Conservation (phyloP, 2,888 invertebrate species). For the Chrysomela aeneicollis region DNA sequence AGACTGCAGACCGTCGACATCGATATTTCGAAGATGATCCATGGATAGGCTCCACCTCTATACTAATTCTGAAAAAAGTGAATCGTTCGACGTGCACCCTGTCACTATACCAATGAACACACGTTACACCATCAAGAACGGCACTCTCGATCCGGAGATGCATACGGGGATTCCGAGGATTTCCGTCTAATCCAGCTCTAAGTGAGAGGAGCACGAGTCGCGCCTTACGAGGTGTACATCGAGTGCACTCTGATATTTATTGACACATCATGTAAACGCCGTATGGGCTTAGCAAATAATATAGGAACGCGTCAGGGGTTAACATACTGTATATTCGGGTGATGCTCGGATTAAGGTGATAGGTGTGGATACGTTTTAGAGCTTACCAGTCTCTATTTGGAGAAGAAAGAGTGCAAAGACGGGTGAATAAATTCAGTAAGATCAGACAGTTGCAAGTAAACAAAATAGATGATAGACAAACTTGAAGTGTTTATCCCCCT, state of each 20-base stretch:
- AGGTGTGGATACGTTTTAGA: neutral
- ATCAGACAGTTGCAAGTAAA: no score
- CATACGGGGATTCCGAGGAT: constrained; percentile 41
- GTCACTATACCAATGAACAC: constrained; percentile 35
- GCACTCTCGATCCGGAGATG: constrained; percentile 41
- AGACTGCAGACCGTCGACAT: no score
- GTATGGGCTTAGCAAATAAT: constrained; percentile 49
- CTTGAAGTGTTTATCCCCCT: no score
- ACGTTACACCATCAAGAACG: constrained; percentile 35
- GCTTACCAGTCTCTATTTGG: no score
- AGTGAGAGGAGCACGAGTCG: constrained; percentile 49
- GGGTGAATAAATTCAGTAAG: no score
- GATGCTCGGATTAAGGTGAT: neutral
- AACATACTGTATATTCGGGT: constrained; percentile 26
- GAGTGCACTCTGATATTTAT: constrained; percentile 50
- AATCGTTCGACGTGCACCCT: neutral
- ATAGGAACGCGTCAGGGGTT: constrained; percentile 31
- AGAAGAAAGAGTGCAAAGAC: neutral
- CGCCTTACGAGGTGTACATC: constrained; percentile 49
- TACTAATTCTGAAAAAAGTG: no score
- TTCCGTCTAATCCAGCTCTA: constrained; percentile 50
- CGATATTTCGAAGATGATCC: no score
- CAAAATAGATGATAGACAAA: no score
- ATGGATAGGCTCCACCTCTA: no score
- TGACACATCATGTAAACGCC: constrained; percentile 40